phyloP scores from a whole-genome alignment of 2,888 invertebrate genomes.

The Diloba caeruleocephala region DNA sequence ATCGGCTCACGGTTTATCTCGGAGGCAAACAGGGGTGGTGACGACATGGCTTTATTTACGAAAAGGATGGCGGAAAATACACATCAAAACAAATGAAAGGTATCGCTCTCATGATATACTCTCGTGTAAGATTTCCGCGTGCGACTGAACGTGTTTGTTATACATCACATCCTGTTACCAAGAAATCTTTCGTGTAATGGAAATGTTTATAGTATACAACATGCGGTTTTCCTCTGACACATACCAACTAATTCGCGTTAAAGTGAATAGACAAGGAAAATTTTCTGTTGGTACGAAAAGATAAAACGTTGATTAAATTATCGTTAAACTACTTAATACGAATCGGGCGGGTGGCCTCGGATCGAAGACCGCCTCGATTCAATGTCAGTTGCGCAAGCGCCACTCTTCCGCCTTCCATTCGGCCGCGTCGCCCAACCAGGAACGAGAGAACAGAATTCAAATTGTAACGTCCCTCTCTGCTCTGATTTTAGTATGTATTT shows the following conservation, averaged over 20 bases:
- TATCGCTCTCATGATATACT: conserved; percentile 59
- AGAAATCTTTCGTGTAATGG: conserved; percentile 64
- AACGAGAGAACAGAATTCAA: conserved; percentile 71
- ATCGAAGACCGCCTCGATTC: conserved; percentile 79
- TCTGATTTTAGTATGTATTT: conserved; percentile 36
- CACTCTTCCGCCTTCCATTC: conserved; percentile 82
- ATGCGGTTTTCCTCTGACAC: conserved; percentile 69
- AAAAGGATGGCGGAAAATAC: conserved; percentile 63
- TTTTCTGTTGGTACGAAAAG: conserved; percentile 34
- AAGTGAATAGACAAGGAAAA: conserved; percentile 59
- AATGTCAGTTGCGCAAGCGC: conserved; percentile 89
- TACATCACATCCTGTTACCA: conserved; percentile 69
- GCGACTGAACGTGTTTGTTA: conserved; percentile 57
- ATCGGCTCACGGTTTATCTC: conserved; percentile 34
- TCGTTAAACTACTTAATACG: conserved; percentile 71
- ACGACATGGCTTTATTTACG: conserved; percentile 46
- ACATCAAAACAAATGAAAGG: conserved; percentile 62
- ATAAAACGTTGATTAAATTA: conserved; percentile 66
- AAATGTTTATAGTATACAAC: conserved; percentile 54
- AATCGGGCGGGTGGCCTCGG: conserved; percentile 83
- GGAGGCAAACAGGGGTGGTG: conserved; percentile 44
- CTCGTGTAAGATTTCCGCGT: conserved; percentile 63
- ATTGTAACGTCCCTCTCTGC: conserved; percentile 72
- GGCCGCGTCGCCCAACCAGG: conserved; percentile 74
- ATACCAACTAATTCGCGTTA: conserved; percentile 46